These are phyloP conservation scores for Nothobranchius kuhntae DNA, from an alignment of 2,113 vertebrate species.

Conservation along the genomic window DNA sequence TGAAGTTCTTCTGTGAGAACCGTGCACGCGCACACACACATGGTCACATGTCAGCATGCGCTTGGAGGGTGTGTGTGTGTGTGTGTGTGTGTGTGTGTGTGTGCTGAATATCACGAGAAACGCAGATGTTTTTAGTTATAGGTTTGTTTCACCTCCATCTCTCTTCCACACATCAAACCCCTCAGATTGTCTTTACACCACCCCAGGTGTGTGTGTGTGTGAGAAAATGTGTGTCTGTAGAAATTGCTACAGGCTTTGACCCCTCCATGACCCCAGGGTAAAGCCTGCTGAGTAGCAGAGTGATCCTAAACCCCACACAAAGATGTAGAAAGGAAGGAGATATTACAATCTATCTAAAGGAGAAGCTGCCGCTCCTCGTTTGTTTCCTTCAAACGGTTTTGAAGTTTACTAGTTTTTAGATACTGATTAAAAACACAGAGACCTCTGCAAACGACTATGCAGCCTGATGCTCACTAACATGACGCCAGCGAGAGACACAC, in stretches of 20 bases:
- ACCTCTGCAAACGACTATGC: not conserved
- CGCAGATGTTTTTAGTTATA: slow-evolving; percentile 92
- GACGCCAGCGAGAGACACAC: slow-evolving; percentile 5
- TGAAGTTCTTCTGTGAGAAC: slow-evolving; percentile 76
- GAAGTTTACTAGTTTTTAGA: not conserved
- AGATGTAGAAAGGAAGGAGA: slow-evolving; percentile 18
- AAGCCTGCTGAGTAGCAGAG: slow-evolving; percentile 79
- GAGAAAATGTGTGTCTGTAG: slow-evolving; percentile 18
- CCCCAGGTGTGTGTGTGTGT: slow-evolving; percentile 27
- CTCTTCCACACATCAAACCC: slow-evolving; percentile 83
- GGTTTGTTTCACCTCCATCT: slow-evolving; percentile 50
- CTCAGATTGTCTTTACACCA: slow-evolving; percentile 76
- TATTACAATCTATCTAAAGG: too few relatives aligned
- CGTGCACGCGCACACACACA: slow-evolving; percentile 52
- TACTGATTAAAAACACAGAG: not conserved
- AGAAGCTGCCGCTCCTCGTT: not conserved
- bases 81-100: slow-evolving; percentile 6
- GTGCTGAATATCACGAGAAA: slow-evolving; percentile 80
- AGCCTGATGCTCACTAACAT: not conserved
- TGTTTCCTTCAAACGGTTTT: not conserved
- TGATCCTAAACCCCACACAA: slow-evolving; percentile 62
- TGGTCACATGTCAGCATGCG: slow-evolving; percentile 39
- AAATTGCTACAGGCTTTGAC: slow-evolving; percentile 73
- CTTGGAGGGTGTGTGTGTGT: slow-evolving; percentile 43
- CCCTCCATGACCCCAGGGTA: slow-evolving; percentile 81